Percentiles rank a stretch among this genome's conserved stretches.
Evolutionary conservation across 2,797 vertebrate species (phyloP).

Genomic region (Sebastes alutus): DNA sequence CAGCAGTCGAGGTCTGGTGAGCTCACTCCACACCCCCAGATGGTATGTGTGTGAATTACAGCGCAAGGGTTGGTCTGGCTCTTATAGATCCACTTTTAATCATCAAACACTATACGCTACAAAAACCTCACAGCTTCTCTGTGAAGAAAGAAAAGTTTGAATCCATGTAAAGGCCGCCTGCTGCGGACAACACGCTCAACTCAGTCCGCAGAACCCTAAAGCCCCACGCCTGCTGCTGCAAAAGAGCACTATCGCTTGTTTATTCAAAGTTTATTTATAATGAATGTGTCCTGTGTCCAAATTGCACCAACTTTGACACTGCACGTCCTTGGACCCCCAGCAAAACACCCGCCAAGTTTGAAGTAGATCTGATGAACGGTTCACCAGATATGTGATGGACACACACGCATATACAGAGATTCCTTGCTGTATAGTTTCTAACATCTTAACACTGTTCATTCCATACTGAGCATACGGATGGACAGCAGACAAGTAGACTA

Average conservation of each 20-base stretch:
- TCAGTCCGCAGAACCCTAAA: too few species aligned
- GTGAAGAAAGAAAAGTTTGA: not conserved
- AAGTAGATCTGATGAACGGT: too few species aligned
- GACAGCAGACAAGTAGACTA: not conserved
- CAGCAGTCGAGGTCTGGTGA: not conserved
- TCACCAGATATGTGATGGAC: too few species aligned
- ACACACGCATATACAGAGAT: too few species aligned
- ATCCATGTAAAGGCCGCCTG: fast-evolving
- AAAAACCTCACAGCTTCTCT: not conserved
- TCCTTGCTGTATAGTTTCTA: too few species aligned
- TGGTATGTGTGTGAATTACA: not conserved
- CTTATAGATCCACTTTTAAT: not conserved
- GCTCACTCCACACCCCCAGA: not conserved
- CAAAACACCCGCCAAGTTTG: too few species aligned
- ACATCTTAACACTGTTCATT: not conserved
- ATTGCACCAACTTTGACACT: not conserved
- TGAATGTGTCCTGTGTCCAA: too few species aligned
- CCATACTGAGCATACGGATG: not conserved
- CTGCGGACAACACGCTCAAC: too few species aligned
- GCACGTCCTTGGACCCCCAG: fast-evolving
- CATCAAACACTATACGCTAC: not conserved
- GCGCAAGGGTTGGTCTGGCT: not conserved
- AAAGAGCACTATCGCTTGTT: too few species aligned
- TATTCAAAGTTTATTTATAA: too few species aligned
- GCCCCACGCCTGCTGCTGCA: too few species aligned